Percentiles rank a stretch among this genome's conserved stretches.
These are phyloP conservation scores for Protomyctophum bolini DNA, from an alignment of 2,113 vertebrate genomes.

Conservation along the genomic window DNA sequence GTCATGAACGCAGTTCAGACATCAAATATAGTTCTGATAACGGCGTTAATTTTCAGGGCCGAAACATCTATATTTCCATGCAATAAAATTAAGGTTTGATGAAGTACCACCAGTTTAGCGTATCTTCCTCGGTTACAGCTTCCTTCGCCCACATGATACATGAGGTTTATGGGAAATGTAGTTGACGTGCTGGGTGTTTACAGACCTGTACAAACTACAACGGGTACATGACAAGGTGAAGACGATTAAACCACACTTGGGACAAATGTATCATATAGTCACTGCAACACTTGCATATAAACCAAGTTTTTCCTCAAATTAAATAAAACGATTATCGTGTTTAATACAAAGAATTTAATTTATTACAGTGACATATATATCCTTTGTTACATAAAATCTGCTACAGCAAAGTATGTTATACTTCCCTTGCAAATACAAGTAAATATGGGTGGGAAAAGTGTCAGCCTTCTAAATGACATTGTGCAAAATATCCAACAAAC, in stretches of 20 bases:
- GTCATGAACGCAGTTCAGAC: not conserved
- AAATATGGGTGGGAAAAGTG: slow-evolving; percentile 84
- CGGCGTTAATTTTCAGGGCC: slow-evolving; percentile 22
- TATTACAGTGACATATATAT: slow-evolving; percentile 89
- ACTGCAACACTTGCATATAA: slow-evolving; percentile 82
- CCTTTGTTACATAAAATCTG: slow-evolving; percentile 94
- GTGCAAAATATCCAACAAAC: slow-evolving; percentile 89
- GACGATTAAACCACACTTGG: not conserved
- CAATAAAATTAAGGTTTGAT: slow-evolving; percentile 70
- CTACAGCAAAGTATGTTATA: slow-evolving; percentile 90
- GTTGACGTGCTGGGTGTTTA: slow-evolving; percentile 26
- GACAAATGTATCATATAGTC: slow-evolving; percentile 40
- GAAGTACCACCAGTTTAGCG: slow-evolving; percentile 67
- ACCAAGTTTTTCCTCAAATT: slow-evolving; percentile 82
- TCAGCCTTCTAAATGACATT: slow-evolving; percentile 82
- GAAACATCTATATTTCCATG: slow-evolving; percentile 12
- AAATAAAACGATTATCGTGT: slow-evolving; percentile 81
- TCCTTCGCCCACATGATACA: slow-evolving; percentile 60
- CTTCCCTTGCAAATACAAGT: slow-evolving; percentile 87
- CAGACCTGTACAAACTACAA: not conserved
- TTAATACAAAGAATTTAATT: slow-evolving; percentile 90
- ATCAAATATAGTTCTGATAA: not conserved
- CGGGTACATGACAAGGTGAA: not conserved
- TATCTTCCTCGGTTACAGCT: slow-evolving; percentile 58
- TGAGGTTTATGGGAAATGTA: slow-evolving; percentile 65